Evolutionary conservation across 1,140 invertebrate genomes (phyloP).

Genomic region (Drosophila takahashii): DNA sequence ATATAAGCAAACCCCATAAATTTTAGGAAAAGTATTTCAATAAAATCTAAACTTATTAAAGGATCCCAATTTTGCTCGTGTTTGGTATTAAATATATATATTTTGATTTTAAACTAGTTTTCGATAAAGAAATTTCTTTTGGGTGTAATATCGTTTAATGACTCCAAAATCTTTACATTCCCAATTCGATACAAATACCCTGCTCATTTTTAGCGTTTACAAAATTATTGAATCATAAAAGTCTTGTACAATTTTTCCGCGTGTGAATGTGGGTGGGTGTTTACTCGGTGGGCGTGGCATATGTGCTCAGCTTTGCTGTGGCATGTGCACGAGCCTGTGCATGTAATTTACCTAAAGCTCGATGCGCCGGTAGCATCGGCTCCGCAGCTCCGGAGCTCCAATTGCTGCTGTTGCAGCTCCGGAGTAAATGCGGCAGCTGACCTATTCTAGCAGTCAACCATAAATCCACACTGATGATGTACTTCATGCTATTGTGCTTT

Average conservation of each 20-base stretch:
- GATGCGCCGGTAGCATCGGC: conserved; percentile 50
- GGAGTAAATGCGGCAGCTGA: conserved; percentile 79
- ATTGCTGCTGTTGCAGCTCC: conserved; percentile 31
- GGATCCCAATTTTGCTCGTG: too few species aligned
- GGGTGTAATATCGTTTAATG: too few species aligned
- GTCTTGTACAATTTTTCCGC: background rate
- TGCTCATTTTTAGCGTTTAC: too few species aligned
- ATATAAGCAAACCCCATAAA: too few species aligned
- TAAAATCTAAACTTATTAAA: too few species aligned
- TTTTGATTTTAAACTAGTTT: too few species aligned
- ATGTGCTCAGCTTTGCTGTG: conserved; percentile 44
- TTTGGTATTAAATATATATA: too few species aligned
- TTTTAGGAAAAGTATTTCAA: too few species aligned
- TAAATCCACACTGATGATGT: conserved; percentile 83
- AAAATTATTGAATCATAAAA: background rate
- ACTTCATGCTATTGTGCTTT: conserved; percentile 82
- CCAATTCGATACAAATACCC: too few species aligned
- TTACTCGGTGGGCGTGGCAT: conserved; percentile 31
- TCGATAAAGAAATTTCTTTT: too few species aligned
- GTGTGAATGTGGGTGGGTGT: conserved; percentile 6
- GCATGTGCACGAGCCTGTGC: conserved; percentile 64
- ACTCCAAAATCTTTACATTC: too few species aligned
- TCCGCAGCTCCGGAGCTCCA: conserved; percentile 25
- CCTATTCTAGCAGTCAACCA: conserved; percentile 82
- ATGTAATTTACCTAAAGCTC: conserved; percentile 79